Evolutionary conservation across 2,888 invertebrate species (phyloP).

Genomic region (Xanthia togata): DNA sequence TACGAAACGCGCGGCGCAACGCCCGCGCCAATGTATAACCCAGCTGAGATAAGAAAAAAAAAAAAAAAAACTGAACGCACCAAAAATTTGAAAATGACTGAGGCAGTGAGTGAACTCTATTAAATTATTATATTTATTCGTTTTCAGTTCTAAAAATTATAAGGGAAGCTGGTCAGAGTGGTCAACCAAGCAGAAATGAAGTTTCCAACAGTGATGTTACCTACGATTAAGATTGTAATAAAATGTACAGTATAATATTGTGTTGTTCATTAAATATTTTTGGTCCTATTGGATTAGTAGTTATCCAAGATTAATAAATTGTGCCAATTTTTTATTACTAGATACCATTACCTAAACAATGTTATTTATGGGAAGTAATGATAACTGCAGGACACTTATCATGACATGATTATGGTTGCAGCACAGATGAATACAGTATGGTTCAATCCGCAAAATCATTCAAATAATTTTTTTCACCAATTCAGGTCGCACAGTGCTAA

Average conservation of each 20-base stretch:
- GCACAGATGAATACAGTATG: no score
- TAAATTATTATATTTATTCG: conserved; percentile 54
- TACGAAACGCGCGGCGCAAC: no score
- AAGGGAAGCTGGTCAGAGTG: conserved; percentile 88
- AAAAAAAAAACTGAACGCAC: neutral
- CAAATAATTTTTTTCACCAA: no score
- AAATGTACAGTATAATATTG: conserved; percentile 30
- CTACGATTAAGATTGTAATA: conserved; percentile 18
- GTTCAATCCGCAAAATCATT: no score
- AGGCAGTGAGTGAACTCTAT: neutral
- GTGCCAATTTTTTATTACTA: no score
- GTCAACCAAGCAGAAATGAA: conserved; percentile 77
- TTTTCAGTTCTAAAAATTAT: conserved; percentile 87
- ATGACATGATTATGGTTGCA: no score
- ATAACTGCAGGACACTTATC: no score
- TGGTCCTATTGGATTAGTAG: neutral
- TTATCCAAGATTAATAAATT: neutral
- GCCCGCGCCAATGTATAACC: no score
- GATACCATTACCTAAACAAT: neutral
- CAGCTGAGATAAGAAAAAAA: neutral
- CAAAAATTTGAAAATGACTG: neutral
- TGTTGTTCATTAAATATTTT: conserved; percentile 11
- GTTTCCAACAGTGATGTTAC: conserved; percentile 1
- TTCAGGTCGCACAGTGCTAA: no score
- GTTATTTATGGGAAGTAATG: neutral